Conservation (phyloP, 2,113 vertebrate species). For the Taurulus bubalis region DNA sequence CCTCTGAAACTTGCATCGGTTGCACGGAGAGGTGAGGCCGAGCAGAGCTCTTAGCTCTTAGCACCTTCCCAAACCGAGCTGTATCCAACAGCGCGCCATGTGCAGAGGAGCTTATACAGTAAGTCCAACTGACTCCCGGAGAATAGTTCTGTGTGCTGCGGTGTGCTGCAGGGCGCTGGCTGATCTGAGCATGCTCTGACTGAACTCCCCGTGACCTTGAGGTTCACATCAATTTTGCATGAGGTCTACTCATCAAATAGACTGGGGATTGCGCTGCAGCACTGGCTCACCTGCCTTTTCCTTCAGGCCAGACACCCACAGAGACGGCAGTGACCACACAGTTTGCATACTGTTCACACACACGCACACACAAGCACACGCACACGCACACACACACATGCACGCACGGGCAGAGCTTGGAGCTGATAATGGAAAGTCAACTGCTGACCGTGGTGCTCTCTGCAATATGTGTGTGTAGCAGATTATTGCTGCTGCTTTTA, state of each 20-base stretch:
- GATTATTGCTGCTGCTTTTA: conserved; percentile 46
- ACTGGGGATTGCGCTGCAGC: conserved; percentile 65
- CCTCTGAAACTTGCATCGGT: neutral
- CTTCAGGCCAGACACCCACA: conserved; percentile 65
- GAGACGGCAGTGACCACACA: conserved; percentile 49
- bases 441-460: conserved; percentile 56
- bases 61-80: conserved; percentile 3
- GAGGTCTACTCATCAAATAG: conserved; percentile 77
- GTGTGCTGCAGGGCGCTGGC: conserved; percentile 46
- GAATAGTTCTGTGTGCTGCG: conserved; percentile 33
- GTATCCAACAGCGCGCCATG: conserved; percentile 9
- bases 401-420: conserved; percentile 21
- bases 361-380: conserved; percentile 16
- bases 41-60: conserved; percentile 13
- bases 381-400: conserved; percentile 14
- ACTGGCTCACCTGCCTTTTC: conserved; percentile 64
- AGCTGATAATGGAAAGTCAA: conserved; percentile 63
- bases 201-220: conserved; percentile 81
- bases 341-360: conserved; percentile 17
- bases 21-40: neutral
- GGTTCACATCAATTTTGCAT: conserved; percentile 82
- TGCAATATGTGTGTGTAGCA: conserved; percentile 43
- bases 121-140: conserved; percentile 29
- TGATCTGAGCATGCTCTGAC: conserved; percentile 70
- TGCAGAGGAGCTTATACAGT: conserved; percentile 48